Percentiles rank a stretch among this genome's conserved stretches.
Conservation (phyloP, 2,797 vertebrate genomes). For the Scolopax rusticola region DNA sequence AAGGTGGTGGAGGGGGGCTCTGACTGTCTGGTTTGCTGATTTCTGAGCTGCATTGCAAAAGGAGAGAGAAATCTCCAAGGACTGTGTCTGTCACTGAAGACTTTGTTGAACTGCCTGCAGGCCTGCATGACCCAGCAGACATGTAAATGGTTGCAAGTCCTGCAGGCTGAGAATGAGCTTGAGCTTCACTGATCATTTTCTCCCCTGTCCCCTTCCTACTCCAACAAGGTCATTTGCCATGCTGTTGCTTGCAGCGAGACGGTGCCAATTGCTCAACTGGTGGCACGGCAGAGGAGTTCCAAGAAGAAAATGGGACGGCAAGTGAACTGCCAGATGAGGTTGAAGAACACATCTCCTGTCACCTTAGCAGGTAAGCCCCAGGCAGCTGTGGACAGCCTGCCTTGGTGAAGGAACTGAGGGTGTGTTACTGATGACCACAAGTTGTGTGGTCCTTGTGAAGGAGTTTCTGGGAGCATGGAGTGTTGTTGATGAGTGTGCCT, state of each 20-base stretch:
- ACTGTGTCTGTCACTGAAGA: background rate
- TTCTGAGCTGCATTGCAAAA: background rate
- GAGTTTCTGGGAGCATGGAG: background rate
- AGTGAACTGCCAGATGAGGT: conserved; percentile 89
- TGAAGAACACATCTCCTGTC: conserved; percentile 83
- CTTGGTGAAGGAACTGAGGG: background rate
- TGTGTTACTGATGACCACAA: rapidly evolving
- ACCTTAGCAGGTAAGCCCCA: conserved; percentile 80
- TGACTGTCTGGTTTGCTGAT: background rate
- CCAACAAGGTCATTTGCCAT: conserved; percentile 80
- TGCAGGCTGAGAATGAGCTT: background rate
- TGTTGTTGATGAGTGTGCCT: background rate
- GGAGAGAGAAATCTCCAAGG: background rate
- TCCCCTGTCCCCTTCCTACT: background rate
- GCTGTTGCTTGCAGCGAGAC: conserved; percentile 87
- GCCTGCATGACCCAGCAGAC: background rate
- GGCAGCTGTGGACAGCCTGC: background rate
- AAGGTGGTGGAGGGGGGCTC: background rate
- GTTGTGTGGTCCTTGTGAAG: rapidly evolving
- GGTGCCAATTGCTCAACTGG: conserved; percentile 87
- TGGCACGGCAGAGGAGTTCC: conserved; percentile 87
- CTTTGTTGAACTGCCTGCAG: background rate
- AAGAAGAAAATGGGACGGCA: conserved; percentile 85
- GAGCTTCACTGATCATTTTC: background rate
- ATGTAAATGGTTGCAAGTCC: background rate